Conservation (phyloP, 2,113 vertebrate species). For the Nannobrachium achirus region DNA sequence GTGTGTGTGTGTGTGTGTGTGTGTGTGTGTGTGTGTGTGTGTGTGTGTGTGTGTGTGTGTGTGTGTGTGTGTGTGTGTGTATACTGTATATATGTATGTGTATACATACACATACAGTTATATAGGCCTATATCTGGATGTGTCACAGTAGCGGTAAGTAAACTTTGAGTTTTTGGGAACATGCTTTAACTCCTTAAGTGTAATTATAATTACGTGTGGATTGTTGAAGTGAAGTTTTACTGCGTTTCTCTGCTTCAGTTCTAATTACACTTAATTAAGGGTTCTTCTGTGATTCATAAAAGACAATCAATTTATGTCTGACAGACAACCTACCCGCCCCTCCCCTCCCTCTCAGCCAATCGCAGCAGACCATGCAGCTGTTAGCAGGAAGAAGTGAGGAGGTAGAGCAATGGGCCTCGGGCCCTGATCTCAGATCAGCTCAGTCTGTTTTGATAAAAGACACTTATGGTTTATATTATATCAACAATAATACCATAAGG, state of each 20-base stretch:
- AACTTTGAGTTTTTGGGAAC: no score
- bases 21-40: no score
- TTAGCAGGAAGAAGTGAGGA: constrained; percentile 44
- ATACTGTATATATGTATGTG: constrained; percentile 3
- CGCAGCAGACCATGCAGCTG: constrained; percentile 67
- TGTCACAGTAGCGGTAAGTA: no score
- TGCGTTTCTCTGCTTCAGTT: constrained; percentile 35
- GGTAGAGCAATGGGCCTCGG: constrained; percentile 7
- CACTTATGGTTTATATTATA: no score
- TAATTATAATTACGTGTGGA: constrained; percentile 55
- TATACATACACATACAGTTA: no score
- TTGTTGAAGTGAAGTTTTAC: constrained; percentile 31
- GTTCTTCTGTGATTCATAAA: constrained; percentile 63
- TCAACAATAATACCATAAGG: no score
- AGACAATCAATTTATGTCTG: constrained; percentile 56
- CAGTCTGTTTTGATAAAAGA: not conserved
- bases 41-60: no score
- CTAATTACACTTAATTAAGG: constrained; percentile 70
- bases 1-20: not conserved
- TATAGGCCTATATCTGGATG: no score
- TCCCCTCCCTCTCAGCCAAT: constrained; percentile 63
- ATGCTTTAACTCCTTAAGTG: constrained; percentile 37
- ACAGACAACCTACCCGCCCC: constrained; percentile 30
- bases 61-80: constrained; percentile 8
- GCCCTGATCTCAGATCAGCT: constrained; percentile 47